These are phyloP conservation scores for Teinopalpus imperialis DNA, from an alignment of 2,888 invertebrate genomes.

Conservation along the genomic window DNA sequence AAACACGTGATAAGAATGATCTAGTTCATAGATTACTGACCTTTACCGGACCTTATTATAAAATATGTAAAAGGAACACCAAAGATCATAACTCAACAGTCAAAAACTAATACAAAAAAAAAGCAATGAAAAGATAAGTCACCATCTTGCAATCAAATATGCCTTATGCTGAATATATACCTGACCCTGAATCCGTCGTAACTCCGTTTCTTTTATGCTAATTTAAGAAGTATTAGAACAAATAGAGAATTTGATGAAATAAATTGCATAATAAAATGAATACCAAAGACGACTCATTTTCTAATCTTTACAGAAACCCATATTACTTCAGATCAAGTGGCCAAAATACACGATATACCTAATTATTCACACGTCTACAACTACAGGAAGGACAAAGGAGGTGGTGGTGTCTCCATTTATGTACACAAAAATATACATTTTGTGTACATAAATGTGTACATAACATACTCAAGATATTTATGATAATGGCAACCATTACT, in stretches of 20 bases:
- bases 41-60: background rate
- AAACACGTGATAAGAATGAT: no score
- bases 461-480: background rate
- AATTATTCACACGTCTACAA: conserved; percentile 30
- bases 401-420: conserved; percentile 19
- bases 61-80: conserved; percentile 2
- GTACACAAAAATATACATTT: conserved; percentile 27
- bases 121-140: background rate
- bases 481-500: conserved; percentile 32
- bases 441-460: no score
- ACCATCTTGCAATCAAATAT: background rate
- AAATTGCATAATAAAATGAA: no score
- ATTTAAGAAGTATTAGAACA: conserved; percentile 3
- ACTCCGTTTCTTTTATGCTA: conserved; percentile 3
- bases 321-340: background rate
- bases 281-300: background rate
- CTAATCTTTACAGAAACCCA: background rate
- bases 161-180: no score
- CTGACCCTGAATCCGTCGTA: background rate
- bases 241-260: conserved; percentile 1
- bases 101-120: background rate
- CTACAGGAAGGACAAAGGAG: conserved; percentile 28
- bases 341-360: background rate
- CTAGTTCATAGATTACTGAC: no score
- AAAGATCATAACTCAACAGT: background rate